Conservation (phyloP, 2,113 vertebrate species). For the Coryphaenoides rupestris region DNA sequence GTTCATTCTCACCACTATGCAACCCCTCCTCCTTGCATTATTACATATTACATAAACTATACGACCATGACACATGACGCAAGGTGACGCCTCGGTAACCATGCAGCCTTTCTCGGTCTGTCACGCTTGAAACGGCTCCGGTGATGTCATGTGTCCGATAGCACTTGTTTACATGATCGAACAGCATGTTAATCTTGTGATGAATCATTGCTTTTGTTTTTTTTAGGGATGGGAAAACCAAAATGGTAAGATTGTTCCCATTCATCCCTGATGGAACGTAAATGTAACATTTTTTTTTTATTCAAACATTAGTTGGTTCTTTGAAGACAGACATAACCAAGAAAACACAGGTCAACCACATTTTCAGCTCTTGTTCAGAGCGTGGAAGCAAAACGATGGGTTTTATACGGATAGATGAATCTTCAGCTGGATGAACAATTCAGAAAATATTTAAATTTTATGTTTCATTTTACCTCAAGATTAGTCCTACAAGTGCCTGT, state of each 20-base stretch:
- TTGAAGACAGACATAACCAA: no score
- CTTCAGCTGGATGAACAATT: constrained; percentile 2
- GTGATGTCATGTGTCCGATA: constrained; percentile 9
- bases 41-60: constrained; percentile 5
- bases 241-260: no score
- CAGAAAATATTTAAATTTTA: constrained; percentile 24
- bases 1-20: constrained; percentile 66
- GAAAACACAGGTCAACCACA: background rate
- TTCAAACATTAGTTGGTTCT: no score
- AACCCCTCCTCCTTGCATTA: constrained; percentile 23
- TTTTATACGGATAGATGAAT: constrained; percentile 2
- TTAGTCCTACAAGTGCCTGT: constrained; percentile 69
- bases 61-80: constrained; percentile 15
- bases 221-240: no score
- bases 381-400: background rate
- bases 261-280: no score
- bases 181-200: constrained; percentile 19
- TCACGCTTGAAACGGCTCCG: constrained; percentile 9
- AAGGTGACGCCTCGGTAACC: constrained; percentile 5
- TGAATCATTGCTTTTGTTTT: no score
- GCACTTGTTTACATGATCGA: constrained; percentile 5
- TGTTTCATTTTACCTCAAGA: constrained; percentile 63
- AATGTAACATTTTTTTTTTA: no score
- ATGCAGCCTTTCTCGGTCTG: constrained; percentile 24
- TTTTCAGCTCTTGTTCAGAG: constrained; percentile 19